Evolutionary conservation across 2,888 invertebrate genomes (phyloP).

Genomic region (Petrolisthes cinctipes): DNA sequence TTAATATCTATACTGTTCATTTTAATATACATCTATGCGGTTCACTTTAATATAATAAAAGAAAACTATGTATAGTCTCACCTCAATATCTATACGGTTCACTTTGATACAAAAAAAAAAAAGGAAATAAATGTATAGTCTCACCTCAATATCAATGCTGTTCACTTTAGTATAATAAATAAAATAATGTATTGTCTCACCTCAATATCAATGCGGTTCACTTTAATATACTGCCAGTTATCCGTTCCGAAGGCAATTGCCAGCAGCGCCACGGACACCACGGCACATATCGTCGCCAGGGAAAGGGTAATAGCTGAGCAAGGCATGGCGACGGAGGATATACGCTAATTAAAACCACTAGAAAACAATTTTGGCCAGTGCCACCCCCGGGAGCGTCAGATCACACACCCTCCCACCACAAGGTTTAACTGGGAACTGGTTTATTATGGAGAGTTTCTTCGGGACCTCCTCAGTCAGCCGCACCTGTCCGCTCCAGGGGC

Average conservation of each 20-base stretch:
- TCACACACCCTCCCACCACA: conserved; percentile 33
- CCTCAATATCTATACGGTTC: no score
- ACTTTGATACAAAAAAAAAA: no score
- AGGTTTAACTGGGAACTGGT: conserved; percentile 44
- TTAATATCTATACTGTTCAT: no score
- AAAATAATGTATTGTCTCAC: conserved; percentile 72
- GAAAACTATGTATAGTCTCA: no score
- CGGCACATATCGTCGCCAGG: conserved; percentile 93
- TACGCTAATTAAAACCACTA: neutral
- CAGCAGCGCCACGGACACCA: conserved; percentile 91
- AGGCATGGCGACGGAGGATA: conserved; percentile 48
- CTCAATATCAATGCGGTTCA: conserved; percentile 88
- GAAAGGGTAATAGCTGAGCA: conserved; percentile 66
- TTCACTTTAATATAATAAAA: no score
- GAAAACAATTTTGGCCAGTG: no score
- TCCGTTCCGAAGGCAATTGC: conserved; percentile 96
- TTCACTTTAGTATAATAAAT: conserved; percentile 83
- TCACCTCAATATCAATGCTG: conserved; percentile 88
- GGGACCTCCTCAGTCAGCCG: conserved; percentile 5
- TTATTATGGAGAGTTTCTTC: neutral
- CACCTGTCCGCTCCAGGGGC: conserved; percentile 49
- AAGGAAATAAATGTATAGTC: conserved; percentile 57
- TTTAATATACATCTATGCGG: no score
- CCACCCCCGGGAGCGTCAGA: neutral
- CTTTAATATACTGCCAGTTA: conserved; percentile 96